Evolutionary conservation across 1,140 invertebrate species (phyloP), one percentile per base, ranked within the genome.

Genomic region (Trichoplusia ni): DNA sequence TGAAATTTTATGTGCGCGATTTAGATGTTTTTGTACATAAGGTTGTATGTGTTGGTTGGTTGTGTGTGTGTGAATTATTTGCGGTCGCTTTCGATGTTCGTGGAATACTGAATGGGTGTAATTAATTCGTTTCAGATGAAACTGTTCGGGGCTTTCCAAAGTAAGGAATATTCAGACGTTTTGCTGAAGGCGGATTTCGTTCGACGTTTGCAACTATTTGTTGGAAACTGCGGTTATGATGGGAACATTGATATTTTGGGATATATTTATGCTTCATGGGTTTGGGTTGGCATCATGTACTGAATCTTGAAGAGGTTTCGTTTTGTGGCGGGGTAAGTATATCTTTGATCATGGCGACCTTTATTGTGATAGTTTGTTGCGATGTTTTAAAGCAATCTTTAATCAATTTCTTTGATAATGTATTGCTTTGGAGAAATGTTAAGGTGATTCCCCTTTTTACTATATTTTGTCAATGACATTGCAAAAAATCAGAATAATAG

Each of bases 81-180:
- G 70, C 64, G 66, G 69, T 69, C 37, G 63, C 42, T 67, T 64
- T 75, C 71, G 73, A 80, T 71, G 71, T 72, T 70, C 67, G 51
- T 38, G 62, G 70, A 80, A 79, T 80, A 73, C 73, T 73, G 77
- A 82, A 82, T 80, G 67, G 71, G 64, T 78, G 72, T 82, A 83
- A 85, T 85, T 85, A 85, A 83, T 83, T 77, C 75, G 69, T 84
- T 82, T 81, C 72, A 76, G 67, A 78, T 77, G 69, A 59, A 53
- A 68, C 63, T 62, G 64, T 62, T 70, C 56, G 53, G 21, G 59
- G 25, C 38, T 51, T 67, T 58, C 27, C 25, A n/a, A n/a, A n/a
- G 49, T 31, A 38, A 44, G 37, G 21, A 58, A 58, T 38, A 58
- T 44, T 42, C 54, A 58, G 54, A 42, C 14, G 38, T 29, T 44